Percentiles rank a stretch among this genome's conserved stretches.
Conservation (phyloP, 2,113 vertebrate species). For the Canis aureus region DNA sequence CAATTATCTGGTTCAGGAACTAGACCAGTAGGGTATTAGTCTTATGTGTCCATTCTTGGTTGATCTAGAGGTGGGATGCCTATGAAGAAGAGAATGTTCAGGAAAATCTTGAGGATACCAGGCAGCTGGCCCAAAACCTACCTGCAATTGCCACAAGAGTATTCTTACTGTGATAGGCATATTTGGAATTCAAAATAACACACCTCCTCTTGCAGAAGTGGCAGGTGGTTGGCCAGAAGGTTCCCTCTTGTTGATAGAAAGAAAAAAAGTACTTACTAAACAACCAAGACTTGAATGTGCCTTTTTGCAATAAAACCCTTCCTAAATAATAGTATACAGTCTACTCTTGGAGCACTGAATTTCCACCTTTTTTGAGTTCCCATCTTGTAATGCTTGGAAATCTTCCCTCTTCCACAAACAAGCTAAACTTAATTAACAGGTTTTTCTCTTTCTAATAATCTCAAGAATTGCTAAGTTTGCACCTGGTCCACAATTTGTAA, state of each 20-base stretch:
- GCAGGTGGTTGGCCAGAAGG: not conserved
- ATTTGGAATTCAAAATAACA: conserved; percentile 14
- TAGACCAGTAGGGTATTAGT: not conserved
- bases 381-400: not conserved
- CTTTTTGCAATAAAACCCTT: not conserved
- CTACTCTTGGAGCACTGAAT: not conserved
- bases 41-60: not conserved
- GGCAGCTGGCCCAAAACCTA: not conserved
- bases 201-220: not conserved
- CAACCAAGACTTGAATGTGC: not conserved
- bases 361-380: not conserved
- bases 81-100: not conserved
- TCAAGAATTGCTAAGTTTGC: conserved; percentile 11
- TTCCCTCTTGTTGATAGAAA: not conserved
- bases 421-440: not conserved
- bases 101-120: not conserved
- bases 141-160: not conserved
- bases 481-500: not conserved
- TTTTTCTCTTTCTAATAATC: conserved; percentile 47
- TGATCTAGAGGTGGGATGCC: not conserved
- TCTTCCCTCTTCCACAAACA: conserved; percentile 35
- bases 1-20: not conserved
- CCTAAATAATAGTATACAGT: not conserved
- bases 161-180: not conserved
- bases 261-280: not conserved